Percentiles rank a stretch among this genome's conserved stretches.
Evolutionary conservation across 2,888 invertebrate species (phyloP).

Genomic region (Drosophila melanosoma): DNA sequence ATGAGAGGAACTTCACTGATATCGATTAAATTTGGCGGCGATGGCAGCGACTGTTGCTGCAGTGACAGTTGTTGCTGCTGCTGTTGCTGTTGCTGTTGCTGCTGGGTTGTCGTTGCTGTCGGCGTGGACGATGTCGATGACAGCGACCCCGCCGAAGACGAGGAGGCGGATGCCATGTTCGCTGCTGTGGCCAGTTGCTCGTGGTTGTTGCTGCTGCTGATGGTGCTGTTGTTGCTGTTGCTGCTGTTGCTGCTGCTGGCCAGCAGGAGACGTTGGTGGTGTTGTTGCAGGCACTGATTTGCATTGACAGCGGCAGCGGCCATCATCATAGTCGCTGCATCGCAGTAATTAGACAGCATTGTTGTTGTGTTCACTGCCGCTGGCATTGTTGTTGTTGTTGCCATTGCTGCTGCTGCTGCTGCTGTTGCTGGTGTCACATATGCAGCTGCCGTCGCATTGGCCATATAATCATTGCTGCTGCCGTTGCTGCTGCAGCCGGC

Average conservation of each 20-base stretch:
- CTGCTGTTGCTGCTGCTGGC: constrained; percentile 56
- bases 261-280: constrained; percentile 82
- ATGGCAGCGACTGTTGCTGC: constrained; percentile 73
- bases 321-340: constrained; percentile 85
- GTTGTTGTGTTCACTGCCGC: constrained; percentile 77
- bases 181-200: constrained; percentile 45
- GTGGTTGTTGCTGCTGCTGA: constrained; percentile 36
- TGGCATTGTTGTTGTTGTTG: constrained; percentile 51
- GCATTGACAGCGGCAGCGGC: constrained; percentile 84
- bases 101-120: constrained; percentile 58
- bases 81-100: constrained; percentile 48
- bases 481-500: constrained; percentile 48
- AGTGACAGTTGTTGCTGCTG: constrained; percentile 54
- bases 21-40: constrained; percentile 85
- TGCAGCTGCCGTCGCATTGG: constrained; percentile 60
- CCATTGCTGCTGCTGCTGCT: constrained; percentile 44
- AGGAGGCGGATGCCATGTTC: constrained; percentile 60
- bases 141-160: constrained; percentile 66
- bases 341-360: constrained; percentile 85
- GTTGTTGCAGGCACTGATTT: constrained; percentile 83
- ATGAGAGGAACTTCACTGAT: constrained; percentile 85
- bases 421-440: constrained; percentile 62
- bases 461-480: constrained; percentile 59
- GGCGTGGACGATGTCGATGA: constrained; percentile 78
- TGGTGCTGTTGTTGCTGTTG: constrained; percentile 48